These are phyloP conservation scores for Ecliptopera silaceata DNA, from an alignment of 2,888 invertebrate species.

Conservation along the genomic window DNA sequence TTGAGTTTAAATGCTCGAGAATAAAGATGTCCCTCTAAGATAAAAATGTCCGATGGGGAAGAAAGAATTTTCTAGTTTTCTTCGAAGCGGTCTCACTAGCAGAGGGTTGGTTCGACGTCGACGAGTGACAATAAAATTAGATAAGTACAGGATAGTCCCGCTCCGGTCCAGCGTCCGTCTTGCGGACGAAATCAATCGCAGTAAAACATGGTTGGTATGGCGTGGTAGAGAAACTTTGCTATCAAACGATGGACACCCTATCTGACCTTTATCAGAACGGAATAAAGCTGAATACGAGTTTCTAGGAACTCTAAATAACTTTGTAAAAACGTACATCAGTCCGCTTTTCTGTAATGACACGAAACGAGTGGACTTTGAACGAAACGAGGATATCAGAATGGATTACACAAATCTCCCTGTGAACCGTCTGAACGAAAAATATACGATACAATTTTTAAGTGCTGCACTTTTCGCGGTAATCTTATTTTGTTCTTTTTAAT, in stretches of 20 bases:
- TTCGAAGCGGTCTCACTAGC: conserved; percentile 55
- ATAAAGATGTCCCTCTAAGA: conserved; percentile 75
- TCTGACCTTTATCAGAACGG: conserved; percentile 43
- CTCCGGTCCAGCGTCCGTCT: conserved; percentile 66
- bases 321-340: conserved; percentile 64
- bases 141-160: conserved; percentile 78
- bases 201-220: conserved; percentile 73
- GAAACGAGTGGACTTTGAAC: conserved; percentile 73
- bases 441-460: conserved; percentile 39
- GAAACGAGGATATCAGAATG: conserved; percentile 67
- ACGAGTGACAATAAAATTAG: conserved; percentile 82
- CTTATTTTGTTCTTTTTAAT: conserved; percentile 22
- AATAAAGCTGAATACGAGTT: conserved; percentile 29
- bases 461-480: conserved; percentile 28
- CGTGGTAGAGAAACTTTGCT: conserved; percentile 41
- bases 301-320: conserved; percentile 33
- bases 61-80: conserved; percentile 68
- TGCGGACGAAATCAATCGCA: conserved; percentile 79
- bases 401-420: conserved; percentile 62
- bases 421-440: conserved; percentile 51
- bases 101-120: conserved; percentile 65
- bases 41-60: conserved; percentile 66
- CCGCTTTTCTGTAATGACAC: conserved; percentile 71
- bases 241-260: conserved; percentile 35
- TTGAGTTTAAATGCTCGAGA: conserved; percentile 74